Conservation (phyloP, 2,113 vertebrate genomes). For the Caloenas nicobarica region DNA sequence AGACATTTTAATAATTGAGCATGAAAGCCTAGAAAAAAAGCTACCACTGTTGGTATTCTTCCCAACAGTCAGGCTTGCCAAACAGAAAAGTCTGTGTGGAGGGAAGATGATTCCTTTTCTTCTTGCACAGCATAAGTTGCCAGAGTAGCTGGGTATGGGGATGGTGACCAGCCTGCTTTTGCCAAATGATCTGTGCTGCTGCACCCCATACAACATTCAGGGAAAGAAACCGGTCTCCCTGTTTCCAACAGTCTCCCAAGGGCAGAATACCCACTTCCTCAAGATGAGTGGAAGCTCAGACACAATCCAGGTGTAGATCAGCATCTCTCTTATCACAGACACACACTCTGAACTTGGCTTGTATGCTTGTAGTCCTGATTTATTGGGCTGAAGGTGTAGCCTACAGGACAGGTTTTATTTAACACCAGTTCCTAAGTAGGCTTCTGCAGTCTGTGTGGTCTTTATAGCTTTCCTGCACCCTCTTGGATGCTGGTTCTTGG, state of each 20-base stretch:
- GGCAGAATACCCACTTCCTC: background rate
- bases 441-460: background rate
- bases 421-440: background rate
- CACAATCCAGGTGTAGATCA: background rate
- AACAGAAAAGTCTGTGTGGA: background rate
- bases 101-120: background rate
- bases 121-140: background rate
- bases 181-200: background rate
- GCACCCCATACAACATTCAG: background rate
- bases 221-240: background rate
- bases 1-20: constrained; percentile 37
- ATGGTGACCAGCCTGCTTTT: background rate
- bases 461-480: background rate
- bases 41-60: background rate
- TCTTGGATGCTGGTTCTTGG: background rate
- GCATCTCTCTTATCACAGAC: background rate
- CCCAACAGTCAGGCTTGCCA: background rate
- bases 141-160: background rate
- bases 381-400: background rate
- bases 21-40: background rate
- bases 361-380: background rate
- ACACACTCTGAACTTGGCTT: background rate
- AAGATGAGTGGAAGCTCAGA: background rate
- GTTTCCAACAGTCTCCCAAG: background rate
- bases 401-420: background rate